Conservation (phyloP, 2,888 invertebrate species). For the Alloscopus bannaensis region DNA sequence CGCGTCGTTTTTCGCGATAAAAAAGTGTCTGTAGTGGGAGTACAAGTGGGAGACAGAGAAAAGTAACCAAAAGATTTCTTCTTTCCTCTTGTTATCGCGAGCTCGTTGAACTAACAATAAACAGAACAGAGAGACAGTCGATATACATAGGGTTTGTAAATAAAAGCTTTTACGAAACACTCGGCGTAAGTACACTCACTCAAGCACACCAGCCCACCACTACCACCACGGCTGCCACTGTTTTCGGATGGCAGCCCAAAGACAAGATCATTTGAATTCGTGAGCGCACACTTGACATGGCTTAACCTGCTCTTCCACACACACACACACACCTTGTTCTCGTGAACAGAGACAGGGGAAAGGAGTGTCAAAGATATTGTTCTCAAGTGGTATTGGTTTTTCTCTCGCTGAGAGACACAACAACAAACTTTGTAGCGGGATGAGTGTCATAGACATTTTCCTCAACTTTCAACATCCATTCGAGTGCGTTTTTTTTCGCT, state of each 20-base stretch:
- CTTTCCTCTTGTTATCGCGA: constrained; percentile 3
- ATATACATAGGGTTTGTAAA: too few species aligned
- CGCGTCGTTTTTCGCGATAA: not conserved
- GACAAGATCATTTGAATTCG: constrained; percentile 20
- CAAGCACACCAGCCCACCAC: not conserved
- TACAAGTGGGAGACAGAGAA: not conserved
- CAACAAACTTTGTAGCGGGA: too few species aligned
- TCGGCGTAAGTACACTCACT: too few species aligned
- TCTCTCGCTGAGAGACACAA: too few species aligned
- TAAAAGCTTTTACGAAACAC: too few species aligned
- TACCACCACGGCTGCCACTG: not conserved
- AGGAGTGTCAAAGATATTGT: too few species aligned
- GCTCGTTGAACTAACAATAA: not conserved
- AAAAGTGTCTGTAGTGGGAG: too few species aligned
- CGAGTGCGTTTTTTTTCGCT: too few species aligned
- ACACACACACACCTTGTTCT: not conserved
- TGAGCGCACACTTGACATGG: constrained; percentile 27
- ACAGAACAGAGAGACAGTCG: constrained; percentile 15
- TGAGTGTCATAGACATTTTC: too few species aligned
- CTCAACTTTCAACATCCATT: too few species aligned
- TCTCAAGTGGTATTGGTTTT: too few species aligned
- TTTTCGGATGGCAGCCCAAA: constrained; percentile 12
- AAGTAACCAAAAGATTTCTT: constrained; percentile 11
- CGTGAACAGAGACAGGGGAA: too few species aligned
- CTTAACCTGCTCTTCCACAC: constrained; percentile 8